Percentiles rank a stretch among this genome's conserved stretches.
These are phyloP conservation scores for Tridacna gigas DNA, from an alignment of 2,888 invertebrate species.

Conservation along the genomic window DNA sequence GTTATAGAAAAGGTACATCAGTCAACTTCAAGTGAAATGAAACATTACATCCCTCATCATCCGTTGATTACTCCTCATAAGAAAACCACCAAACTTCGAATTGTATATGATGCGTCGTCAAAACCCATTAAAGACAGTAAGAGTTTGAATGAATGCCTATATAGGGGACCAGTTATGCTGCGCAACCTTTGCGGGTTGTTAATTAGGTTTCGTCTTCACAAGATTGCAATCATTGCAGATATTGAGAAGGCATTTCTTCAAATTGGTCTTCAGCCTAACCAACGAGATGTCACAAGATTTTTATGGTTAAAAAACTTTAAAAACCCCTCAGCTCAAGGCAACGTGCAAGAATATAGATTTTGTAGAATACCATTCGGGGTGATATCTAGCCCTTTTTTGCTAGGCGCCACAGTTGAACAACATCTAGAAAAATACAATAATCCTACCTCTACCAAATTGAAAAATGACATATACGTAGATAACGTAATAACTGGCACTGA, in stretches of 20 bases:
- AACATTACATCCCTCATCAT: slow-evolving; percentile 35
- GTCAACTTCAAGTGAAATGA: too few species aligned
- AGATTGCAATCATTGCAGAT: slow-evolving; percentile 28
- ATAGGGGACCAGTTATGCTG: slow-evolving; percentile 38
- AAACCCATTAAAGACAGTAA: slow-evolving; percentile 23
- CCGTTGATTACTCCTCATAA: slow-evolving; percentile 23
- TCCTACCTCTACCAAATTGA: background rate
- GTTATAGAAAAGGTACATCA: background rate
- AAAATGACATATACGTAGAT: slow-evolving; percentile 28
- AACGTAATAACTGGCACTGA: slow-evolving; percentile 11
- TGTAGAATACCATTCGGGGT: slow-evolving; percentile 25
- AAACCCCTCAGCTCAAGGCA: background rate
- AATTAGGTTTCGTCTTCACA: slow-evolving; percentile 31
- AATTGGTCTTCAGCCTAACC: slow-evolving; percentile 30
- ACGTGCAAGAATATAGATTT: slow-evolving; percentile 33
- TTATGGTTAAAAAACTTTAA: slow-evolving; percentile 35
- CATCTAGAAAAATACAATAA: slow-evolving; percentile 12
- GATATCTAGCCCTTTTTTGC: slow-evolving; percentile 35
- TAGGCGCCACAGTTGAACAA: slow-evolving; percentile 25
- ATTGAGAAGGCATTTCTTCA: slow-evolving; percentile 52
- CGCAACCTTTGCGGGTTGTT: slow-evolving; percentile 34
- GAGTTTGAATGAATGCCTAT: slow-evolving; percentile 47
- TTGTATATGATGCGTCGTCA: slow-evolving; percentile 10
- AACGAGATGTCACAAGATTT: slow-evolving; percentile 44
- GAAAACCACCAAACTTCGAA: slow-evolving; percentile 22